Conservation (phyloP, 2,113 vertebrate genomes). For the Paramormyrops kingsleyae region DNA sequence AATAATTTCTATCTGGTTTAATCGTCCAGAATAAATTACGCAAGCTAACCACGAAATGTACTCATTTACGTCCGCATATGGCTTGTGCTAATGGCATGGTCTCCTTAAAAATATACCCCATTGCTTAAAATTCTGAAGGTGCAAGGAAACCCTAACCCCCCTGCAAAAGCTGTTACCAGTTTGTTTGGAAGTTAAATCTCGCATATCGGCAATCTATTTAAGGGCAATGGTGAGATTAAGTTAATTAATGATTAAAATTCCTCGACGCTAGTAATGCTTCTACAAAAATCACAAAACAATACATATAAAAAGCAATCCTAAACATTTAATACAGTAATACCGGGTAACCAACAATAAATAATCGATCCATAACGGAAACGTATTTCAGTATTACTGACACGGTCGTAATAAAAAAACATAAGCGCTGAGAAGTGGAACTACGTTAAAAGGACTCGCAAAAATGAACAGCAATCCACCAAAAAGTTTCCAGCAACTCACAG, state of each 20-base stretch:
- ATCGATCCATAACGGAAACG: conserved; percentile 20
- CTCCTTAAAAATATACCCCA: not conserved
- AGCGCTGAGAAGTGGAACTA: conserved; percentile 46
- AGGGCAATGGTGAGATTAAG: conserved; percentile 23
- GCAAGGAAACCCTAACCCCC: not conserved
- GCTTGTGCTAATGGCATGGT: conserved; percentile 8
- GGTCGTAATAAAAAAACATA: conserved; percentile 38
- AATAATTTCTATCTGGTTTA: not conserved
- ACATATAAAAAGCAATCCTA: conserved; percentile 23
- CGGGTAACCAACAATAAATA: conserved; percentile 25
- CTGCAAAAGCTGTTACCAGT: not conserved
- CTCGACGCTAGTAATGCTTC: conserved; percentile 33
- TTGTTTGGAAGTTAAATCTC: conserved; percentile 21
- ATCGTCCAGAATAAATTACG: not conserved
- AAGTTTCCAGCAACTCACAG: conserved; percentile 71
- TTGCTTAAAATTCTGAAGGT: conserved; percentile 32
- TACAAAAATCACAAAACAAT: conserved; percentile 29
- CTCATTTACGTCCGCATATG: conserved; percentile 6
- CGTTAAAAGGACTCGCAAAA: conserved; percentile 40
- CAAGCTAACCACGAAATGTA: not conserved
- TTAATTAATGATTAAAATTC: conserved; percentile 45
- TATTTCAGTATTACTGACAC: conserved; percentile 15
- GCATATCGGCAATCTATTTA: conserved; percentile 16
- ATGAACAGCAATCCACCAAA: conserved; percentile 57
- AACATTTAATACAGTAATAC: not conserved